Base-by-base conservation (phyloP, 1,140 invertebrate species). In the Panulirus ornatus region DNA sequence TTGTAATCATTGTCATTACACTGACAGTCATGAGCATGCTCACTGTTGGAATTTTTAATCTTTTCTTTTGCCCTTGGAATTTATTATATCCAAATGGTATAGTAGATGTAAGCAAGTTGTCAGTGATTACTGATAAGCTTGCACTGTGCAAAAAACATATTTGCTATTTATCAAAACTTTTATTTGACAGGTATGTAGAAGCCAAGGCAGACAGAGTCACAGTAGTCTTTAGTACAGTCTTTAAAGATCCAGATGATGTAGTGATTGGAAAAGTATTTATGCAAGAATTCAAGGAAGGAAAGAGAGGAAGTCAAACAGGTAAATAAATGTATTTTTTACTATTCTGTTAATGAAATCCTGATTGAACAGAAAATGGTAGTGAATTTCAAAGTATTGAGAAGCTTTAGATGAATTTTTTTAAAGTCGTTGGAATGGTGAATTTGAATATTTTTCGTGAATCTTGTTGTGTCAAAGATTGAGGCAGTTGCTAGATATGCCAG, bases 201-300 rank as follows among this genome's bases (percentile, higher is more conserved):
- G 98, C 99, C 44, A 98, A 99, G 94, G 96, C 97, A 92, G 99
- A 99, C 95, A 95, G 99, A 93, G 99, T 99, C 47, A 99, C 99
- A 11, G 99, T 99, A 76, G 98, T 99, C 84, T 99, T 99, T 94
- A 99, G 98, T 92, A 99, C 99, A 92, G 96, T 99, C 93, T 99
- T 99, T 94, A 98, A 98, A 93, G 98, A 99, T 94, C 98, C 99
- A 94, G 98, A 99, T 94, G 99, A 99, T 94, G 97, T 99, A 93
- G 96, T 99, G 40, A 98, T 99, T 93, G 99, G 99, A 30, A 99
- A 99, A 95, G 97, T 99, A 91, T 99, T 99, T 95, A 97, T 99
- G 96, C 98, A 98, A 95, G 99, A 99, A 95, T 96, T 99, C 92
- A 99, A 99, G 94, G 99, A 99, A 95, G 99, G 99, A 1, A 95